A percentile compares a stretch with the other conserved stretches of the same genome.
These are phyloP conservation scores for Poecilia latipinna DNA, from an alignment of 2,113 vertebrate genomes.

Conservation along the genomic window DNA sequence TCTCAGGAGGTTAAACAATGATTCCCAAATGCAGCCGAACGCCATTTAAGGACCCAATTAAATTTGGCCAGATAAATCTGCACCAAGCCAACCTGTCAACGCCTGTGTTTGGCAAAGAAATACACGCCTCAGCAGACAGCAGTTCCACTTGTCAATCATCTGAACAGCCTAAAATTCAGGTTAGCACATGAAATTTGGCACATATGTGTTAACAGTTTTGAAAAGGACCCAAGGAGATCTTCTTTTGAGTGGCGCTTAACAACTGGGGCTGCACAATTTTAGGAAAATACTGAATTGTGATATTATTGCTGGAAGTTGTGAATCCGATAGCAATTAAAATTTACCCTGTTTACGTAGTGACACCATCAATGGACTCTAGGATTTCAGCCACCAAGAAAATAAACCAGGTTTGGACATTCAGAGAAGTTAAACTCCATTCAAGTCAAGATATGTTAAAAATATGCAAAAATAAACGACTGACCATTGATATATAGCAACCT, in stretches of 20 bases:
- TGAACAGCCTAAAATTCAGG: slow-evolving; percentile 18
- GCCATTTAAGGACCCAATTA: slow-evolving; percentile 40
- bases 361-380: too few species aligned
- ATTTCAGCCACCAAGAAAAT: too few species aligned
- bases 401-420: too few species aligned
- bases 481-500: too few species aligned
- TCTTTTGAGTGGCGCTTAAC: not conserved
- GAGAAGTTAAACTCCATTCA: too few species aligned
- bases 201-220: not conserved
- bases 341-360: too few species aligned
- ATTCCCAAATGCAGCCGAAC: slow-evolving; percentile 22
- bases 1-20: slow-evolving; percentile 6
- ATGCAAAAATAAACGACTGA: too few species aligned
- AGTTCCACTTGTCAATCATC: slow-evolving; percentile 28
- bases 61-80: slow-evolving; percentile 13
- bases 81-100: not conserved
- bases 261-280: too few species aligned
- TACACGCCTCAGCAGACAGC: not conserved
- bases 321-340: too few species aligned
- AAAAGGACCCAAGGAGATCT: not conserved
- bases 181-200: not conserved
- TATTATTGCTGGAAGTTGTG: too few species aligned
- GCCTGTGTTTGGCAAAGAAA: slow-evolving; percentile 5
- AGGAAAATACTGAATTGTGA: too few species aligned
- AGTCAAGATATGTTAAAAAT: too few species aligned